Conservation (phyloP, 2,113 vertebrate species). For the Donacobius atricapilla region DNA sequence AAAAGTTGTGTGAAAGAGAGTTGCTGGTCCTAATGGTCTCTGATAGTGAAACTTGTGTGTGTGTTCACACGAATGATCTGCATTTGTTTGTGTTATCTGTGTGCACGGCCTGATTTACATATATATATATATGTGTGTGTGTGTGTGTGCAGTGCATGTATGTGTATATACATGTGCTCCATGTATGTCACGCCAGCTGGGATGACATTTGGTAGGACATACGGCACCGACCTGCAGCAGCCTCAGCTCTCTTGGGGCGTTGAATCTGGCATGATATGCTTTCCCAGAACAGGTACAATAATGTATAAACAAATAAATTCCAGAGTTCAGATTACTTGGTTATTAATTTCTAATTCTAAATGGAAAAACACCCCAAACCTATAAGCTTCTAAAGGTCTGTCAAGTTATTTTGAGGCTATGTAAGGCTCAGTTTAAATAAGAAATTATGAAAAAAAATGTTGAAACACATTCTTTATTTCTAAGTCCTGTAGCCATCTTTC, state of each 20-base stretch:
- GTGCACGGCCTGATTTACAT: no score
- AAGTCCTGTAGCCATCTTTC: not conserved
- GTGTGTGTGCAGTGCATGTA: not conserved
- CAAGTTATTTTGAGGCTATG: not conserved
- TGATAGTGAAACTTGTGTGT: accelerated
- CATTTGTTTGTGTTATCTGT: not conserved
- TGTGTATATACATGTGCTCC: not conserved
- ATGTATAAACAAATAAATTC: not conserved
- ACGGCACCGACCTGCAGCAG: not conserved
- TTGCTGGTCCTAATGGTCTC: not conserved
- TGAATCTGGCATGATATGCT: not conserved
- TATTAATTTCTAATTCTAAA: not conserved
- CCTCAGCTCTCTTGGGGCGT: not conserved
- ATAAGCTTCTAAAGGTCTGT: not conserved
- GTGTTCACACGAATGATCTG: not conserved
- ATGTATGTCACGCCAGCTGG: not conserved
- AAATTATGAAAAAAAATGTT: not conserved
- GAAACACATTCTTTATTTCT: not conserved
- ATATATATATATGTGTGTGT: not conserved
- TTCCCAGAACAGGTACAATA: not conserved
- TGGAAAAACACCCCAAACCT: not conserved
- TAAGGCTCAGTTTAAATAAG: not conserved
- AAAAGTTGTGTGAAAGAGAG: not conserved
- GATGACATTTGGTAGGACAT: not conserved
- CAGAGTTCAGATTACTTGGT: not conserved